Evolutionary conservation across 2,888 invertebrate species (phyloP).

Genomic region (Mystacides longicornis): DNA sequence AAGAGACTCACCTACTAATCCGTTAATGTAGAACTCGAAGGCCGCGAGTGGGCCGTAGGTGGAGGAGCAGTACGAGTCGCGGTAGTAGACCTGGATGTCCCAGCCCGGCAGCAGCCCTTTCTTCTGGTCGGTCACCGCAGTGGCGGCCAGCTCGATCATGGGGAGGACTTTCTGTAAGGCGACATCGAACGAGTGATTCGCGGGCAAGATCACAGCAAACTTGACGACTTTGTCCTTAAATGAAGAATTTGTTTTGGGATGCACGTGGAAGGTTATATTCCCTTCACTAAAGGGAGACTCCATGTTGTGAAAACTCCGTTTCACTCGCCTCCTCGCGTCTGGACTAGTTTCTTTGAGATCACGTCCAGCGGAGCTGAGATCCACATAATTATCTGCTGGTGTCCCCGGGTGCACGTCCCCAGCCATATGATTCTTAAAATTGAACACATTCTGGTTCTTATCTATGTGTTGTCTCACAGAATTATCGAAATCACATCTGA

Average conservation of each 20-base stretch:
- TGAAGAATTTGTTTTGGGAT: constrained; percentile 35
- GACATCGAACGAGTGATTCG: constrained; percentile 53
- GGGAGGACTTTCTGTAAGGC: constrained; percentile 61
- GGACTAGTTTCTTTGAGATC: too few species aligned
- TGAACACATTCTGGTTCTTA: too few species aligned
- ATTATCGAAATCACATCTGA: not conserved
- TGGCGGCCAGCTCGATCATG: constrained; percentile 61
- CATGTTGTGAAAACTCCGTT: not conserved
- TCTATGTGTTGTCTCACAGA: too few species aligned
- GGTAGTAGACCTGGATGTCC: constrained; percentile 58
- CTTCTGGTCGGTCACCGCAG: constrained; percentile 50
- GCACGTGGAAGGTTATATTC: constrained; percentile 37
- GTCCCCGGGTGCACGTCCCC: too few species aligned
- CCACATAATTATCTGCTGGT: too few species aligned
- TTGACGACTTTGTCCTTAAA: constrained; percentile 47
- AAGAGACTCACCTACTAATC: constrained; percentile 51
- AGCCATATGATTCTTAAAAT: too few species aligned
- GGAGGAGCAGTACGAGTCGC: constrained; percentile 72
- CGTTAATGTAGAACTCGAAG: constrained; percentile 65
- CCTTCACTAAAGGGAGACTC: constrained; percentile 6
- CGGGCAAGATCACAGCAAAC: constrained; percentile 58
- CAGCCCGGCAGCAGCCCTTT: constrained; percentile 57
- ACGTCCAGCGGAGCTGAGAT: too few species aligned
- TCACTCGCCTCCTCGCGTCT: not conserved
- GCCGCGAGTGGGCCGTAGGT: constrained; percentile 70